Evolutionary conservation across 2,888 invertebrate species (phyloP).

Genomic region (Ennomos fuscantarius): DNA sequence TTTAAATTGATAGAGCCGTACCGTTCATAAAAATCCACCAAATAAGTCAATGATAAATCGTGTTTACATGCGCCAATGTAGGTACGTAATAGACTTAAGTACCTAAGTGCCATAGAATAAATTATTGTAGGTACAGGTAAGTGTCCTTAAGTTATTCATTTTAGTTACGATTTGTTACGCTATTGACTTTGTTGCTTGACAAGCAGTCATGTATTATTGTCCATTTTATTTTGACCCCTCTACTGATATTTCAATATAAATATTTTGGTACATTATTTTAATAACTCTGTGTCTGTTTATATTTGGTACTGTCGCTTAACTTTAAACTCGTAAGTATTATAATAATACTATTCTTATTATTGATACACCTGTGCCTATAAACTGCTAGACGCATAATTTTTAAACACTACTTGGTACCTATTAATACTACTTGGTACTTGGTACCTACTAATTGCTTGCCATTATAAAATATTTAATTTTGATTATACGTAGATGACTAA

Average conservation of each 20-base stretch:
- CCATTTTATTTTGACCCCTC: constrained; percentile 36
- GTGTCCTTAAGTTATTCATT: constrained; percentile 41
- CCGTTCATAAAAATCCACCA: constrained; percentile 13
- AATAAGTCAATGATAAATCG: constrained; percentile 41
- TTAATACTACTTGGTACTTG: too few relatives aligned
- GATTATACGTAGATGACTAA: too few relatives aligned
- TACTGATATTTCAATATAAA: constrained; percentile 6
- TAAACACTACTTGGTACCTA: too few relatives aligned
- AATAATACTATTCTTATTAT: too few relatives aligned
- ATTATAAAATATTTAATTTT: too few relatives aligned
- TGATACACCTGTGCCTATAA: too few relatives aligned
- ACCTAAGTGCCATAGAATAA: neutral
- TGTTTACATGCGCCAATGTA: constrained; percentile 30
- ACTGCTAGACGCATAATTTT: too few relatives aligned
- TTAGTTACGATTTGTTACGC: constrained; percentile 44
- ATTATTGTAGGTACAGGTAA: constrained; percentile 41
- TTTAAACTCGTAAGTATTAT: too few relatives aligned
- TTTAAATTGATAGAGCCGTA: constrained; percentile 18
- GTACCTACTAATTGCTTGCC: too few relatives aligned
- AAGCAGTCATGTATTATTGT: constrained; percentile 36
- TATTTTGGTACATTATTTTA: neutral
- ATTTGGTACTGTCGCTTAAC: too few relatives aligned
- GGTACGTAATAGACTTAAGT: too few relatives aligned
- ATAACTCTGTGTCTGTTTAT: constrained; percentile 8
- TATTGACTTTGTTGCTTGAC: constrained; percentile 47